Conservation (phyloP, 2,797 vertebrate genomes). For the Eurystomus glaucurus region DNA sequence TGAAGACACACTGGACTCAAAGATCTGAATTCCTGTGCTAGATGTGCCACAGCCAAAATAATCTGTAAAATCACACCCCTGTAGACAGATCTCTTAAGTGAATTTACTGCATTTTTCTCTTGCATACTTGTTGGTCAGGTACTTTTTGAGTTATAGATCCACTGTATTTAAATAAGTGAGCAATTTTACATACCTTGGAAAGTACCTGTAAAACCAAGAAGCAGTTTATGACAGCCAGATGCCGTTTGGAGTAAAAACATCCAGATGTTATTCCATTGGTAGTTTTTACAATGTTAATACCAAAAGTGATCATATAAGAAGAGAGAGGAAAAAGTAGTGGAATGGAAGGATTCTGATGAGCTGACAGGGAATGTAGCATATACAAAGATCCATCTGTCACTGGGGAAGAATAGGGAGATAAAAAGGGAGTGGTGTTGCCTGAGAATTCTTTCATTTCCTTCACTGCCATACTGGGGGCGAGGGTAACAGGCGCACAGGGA, state of each 20-base stretch:
- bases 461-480: neutral
- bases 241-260: neutral
- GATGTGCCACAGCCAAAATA: neutral
- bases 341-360: neutral
- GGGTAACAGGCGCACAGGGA: fast-evolving
- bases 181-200: neutral
- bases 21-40: neutral
- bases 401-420: neutral
- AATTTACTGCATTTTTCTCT: neutral
- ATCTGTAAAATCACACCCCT: neutral
- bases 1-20: neutral
- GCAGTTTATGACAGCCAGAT: neutral
- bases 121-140: neutral
- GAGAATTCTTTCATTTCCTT: neutral
- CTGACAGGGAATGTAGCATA: neutral
- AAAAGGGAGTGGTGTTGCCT: neutral
- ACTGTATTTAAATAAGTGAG: neutral
- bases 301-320: neutral
- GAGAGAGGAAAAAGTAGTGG: neutral
- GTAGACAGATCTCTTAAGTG: neutral
- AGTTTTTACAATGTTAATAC: neutral
- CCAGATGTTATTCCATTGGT: neutral
- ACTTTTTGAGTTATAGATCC: neutral
- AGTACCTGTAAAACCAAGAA: neutral
- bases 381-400: neutral